Evolutionary conservation across 1,140 invertebrate genomes (phyloP).

Genomic region (Drosophila sulfurigaster): DNA sequence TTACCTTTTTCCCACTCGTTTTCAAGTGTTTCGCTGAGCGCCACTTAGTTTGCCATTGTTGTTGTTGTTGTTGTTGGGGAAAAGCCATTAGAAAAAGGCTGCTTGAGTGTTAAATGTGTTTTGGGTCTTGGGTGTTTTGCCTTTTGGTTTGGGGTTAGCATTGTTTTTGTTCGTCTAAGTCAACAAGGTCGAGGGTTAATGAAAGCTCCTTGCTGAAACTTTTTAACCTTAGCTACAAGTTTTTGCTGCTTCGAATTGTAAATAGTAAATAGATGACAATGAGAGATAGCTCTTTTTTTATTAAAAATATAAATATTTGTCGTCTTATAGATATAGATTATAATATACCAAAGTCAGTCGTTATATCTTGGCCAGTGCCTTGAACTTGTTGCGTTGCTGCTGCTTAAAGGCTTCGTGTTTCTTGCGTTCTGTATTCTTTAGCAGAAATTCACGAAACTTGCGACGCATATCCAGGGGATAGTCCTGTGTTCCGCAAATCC

Average conservation of each 20-base stretch:
- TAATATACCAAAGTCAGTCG: not conserved
- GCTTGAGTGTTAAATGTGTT: conserved; percentile 47
- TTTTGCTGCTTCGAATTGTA: not conserved
- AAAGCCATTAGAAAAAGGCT: conserved; percentile 72
- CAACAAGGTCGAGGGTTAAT: conserved; percentile 78
- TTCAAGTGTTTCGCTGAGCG: conserved; percentile 64
- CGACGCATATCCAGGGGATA: conserved; percentile 55
- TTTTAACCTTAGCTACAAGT: not conserved
- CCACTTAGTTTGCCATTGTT: conserved; percentile 63
- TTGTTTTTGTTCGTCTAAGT: conserved; percentile 78
- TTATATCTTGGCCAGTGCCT: conserved; percentile 62
- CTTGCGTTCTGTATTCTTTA: conserved; percentile 69
- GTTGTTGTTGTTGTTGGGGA: conserved; percentile 41
- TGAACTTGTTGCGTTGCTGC: conserved; percentile 65
- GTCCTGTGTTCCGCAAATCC: conserved; percentile 74
- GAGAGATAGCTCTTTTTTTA: not conserved
- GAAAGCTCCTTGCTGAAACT: conserved; percentile 51
- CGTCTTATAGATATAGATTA: not conserved
- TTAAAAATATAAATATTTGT: not conserved
- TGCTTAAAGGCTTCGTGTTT: conserved; percentile 53
- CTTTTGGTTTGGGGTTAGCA: conserved; percentile 51
- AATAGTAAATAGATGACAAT: not conserved
- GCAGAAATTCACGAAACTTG: conserved; percentile 65
- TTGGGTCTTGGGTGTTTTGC: conserved; percentile 26
- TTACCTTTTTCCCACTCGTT: conserved; percentile 73